A percentile compares a stretch with the other conserved stretches of the same genome.
phyloP scores from a whole-genome alignment of 1,140 invertebrate genomes.

The Drosophila sproati region DNA sequence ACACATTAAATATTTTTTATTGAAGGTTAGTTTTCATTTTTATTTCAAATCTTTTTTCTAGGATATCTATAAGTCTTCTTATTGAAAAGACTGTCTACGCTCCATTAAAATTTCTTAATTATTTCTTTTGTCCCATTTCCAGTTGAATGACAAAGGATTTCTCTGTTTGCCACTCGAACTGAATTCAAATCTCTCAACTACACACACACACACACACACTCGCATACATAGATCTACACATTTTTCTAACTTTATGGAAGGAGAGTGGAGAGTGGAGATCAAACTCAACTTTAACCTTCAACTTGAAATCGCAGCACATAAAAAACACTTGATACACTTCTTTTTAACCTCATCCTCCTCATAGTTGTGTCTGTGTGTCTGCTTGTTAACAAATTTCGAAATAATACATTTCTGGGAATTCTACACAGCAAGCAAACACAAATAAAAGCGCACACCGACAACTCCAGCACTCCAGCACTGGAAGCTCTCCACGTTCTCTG shows the following conservation, averaged over 20 bases:
- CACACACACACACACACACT: conserved; percentile 18
- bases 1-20: too few relatives aligned
- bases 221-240: conserved; percentile 25
- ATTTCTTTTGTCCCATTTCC: conserved; percentile 29
- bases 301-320: conserved; percentile 56
- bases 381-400: conserved; percentile 78
- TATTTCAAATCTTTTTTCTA: too few relatives aligned
- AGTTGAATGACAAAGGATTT: conserved; percentile 37
- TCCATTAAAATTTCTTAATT: conserved; percentile 39
- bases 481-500: conserved; percentile 4
- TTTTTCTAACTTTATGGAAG: conserved; percentile 44
- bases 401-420: conserved; percentile 78
- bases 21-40: background rate
- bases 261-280: conserved; percentile 20
- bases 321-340: conserved; percentile 78
- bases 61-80: background rate
- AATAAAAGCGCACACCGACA: conserved; percentile 68
- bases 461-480: conserved; percentile 9
- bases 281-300: conserved; percentile 77
- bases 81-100: conserved; percentile 41
- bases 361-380: conserved; percentile 22
- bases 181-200: conserved; percentile 24
- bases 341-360: conserved; percentile 33
- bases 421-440: conserved; percentile 60
- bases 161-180: conserved; percentile 38